Conservation (phyloP, 2,888 invertebrate genomes). For the Catocala sponsa region DNA sequence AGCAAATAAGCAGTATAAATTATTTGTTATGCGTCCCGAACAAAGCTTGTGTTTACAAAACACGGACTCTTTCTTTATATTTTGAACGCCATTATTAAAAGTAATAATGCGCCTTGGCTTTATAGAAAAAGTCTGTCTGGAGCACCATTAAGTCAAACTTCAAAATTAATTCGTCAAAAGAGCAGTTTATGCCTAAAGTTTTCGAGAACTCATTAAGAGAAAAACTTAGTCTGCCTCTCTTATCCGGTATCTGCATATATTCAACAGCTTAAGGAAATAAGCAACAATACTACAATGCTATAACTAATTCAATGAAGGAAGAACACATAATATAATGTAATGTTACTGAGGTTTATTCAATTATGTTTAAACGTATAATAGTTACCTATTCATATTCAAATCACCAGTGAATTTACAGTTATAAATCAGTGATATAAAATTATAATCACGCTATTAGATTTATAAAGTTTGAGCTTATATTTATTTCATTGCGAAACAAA, state of each 20-base stretch:
- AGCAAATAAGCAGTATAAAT: slow-evolving; percentile 26
- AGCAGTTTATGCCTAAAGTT: slow-evolving; percentile 51
- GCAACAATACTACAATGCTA: not conserved
- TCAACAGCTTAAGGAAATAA: slow-evolving; percentile 18
- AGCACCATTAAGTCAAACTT: slow-evolving; percentile 51
- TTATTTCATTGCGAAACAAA: no score
- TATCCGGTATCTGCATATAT: slow-evolving; percentile 31
- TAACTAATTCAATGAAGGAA: not conserved
- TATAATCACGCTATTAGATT: no score
- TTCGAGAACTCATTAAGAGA: slow-evolving; percentile 51
- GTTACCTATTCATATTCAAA: no score
- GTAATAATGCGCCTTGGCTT: slow-evolving; percentile 46
- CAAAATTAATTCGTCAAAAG: slow-evolving; percentile 60
- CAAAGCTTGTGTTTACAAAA: slow-evolving; percentile 31
- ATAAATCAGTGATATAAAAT: no score
- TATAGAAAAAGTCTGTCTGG: slow-evolving; percentile 47
- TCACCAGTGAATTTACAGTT: no score
- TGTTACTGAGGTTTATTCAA: no score
- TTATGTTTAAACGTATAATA: no score
- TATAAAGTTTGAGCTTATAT: no score
- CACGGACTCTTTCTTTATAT: slow-evolving; percentile 35
- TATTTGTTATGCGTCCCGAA: slow-evolving; percentile 27
- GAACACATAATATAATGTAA: no score
- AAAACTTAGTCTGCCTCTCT: slow-evolving; percentile 40
- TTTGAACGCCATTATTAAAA: slow-evolving; percentile 44